Base-by-base conservation (phyloP, 2,113 vertebrate genomes). In the Philantomba maxwellii region DNA sequence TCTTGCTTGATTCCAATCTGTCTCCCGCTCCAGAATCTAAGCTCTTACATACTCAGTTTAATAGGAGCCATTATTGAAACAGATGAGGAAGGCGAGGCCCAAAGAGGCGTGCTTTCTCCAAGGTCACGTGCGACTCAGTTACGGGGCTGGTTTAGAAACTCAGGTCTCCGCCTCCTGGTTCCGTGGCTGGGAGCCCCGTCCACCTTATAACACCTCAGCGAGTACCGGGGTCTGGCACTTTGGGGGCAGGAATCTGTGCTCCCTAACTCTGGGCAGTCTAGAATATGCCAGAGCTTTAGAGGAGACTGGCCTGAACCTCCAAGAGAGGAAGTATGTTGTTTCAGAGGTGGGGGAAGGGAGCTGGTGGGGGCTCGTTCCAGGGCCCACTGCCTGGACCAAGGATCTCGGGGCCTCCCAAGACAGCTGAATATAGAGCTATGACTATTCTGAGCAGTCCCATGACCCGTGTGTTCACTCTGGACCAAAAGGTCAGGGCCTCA, bases 401-500 rank as follows among this genome's bases (percentile, higher is more conserved):
- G 89, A 96, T 95, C 80, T 96, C 11, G 21, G 87, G 95, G 93
- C 96, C 92, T 97, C 97, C 96, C 88, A 93, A 73, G 77, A 86
- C 96, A 97, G 97, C 97, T 96, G 97, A 97, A 96, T 97, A 96
- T 97, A 98, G 96, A 95, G 78, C 73, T 49, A 21, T 14, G n/a
- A 95, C 97, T 98, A 98, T 98, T 98, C 96, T 98, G 96, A 98
- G 98, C 85, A 0, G 95, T 93, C 98, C 82, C 92, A 97, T 97
- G 98, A 98, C 97, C 82, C 53, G 90, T n/a, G 47, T 64, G 55
- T 94, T 98, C 58, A 12, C 92, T 86, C 87, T n/a, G 87, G 92
- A 96, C 92, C 70, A 7, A 98, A 98, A 98, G 98, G 97, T 97
- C 97, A 98, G 70, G 94, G 62, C 81, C 82, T 96, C 53, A 90